These are phyloP conservation scores for Drosophila lacertosa DNA, from an alignment of 1,140 invertebrate species.

Conservation along the genomic window DNA sequence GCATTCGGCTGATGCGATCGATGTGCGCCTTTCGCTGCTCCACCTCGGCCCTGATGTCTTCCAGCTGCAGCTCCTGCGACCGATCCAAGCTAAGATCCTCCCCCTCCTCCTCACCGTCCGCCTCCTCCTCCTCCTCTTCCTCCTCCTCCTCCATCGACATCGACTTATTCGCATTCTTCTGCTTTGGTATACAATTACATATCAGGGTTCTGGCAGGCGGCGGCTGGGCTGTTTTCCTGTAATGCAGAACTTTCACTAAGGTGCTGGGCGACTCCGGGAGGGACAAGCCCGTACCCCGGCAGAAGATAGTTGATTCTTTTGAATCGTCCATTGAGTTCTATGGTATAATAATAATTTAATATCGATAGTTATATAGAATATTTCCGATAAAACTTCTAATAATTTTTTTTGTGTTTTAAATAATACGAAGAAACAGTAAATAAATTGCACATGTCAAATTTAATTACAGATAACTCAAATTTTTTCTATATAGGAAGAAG, in stretches of 20 bases:
- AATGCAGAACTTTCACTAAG: neutral
- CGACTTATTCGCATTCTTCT: neutral
- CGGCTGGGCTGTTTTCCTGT: neutral
- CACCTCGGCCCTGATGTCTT: slow-evolving; percentile 32
- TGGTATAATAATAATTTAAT: no score
- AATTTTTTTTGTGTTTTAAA: no score
- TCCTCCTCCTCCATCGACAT: neutral
- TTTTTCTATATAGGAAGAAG: no score
- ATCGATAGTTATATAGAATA: no score
- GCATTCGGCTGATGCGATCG: slow-evolving; percentile 3
- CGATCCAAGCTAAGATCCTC: neutral
- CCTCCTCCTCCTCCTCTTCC: neutral
- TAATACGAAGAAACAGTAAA: no score
- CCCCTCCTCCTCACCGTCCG: neutral
- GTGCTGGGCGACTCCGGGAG: neutral
- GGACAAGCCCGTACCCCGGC: slow-evolving; percentile 30
- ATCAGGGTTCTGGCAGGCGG: neutral
- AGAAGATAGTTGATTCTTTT: neutral
- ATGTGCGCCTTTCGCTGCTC: slow-evolving; percentile 1
- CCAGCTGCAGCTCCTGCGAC: slow-evolving; percentile 6
- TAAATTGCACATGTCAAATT: no score
- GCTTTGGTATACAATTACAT: neutral
- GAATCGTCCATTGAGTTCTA: neutral
- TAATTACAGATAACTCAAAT: no score
- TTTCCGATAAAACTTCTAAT: no score